Conservation (phyloP, 2,797 vertebrate species). For the Cyprinodon diabolis region DNA sequence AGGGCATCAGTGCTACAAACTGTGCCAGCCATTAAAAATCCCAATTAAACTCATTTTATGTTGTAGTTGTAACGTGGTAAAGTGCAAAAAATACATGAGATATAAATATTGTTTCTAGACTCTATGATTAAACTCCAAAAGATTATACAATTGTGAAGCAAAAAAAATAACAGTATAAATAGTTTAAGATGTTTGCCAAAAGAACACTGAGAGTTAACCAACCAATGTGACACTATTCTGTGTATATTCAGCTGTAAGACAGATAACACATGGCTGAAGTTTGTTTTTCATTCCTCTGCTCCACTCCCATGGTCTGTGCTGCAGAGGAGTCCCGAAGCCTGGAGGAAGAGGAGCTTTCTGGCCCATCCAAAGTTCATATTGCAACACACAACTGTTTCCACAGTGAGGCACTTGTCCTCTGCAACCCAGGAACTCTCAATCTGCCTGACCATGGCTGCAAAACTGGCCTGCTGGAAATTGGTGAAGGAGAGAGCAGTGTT, state of each 20-base stretch:
- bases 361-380: slow-evolving; percentile 9
- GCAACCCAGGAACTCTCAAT: slow-evolving; percentile 66
- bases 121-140: neutral
- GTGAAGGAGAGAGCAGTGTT: neutral
- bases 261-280: slow-evolving; percentile 31
- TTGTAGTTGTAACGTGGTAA: neutral
- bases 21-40: neutral
- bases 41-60: neutral
- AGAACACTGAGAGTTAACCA: neutral
- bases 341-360: slow-evolving; percentile 19
- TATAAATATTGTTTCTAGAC: neutral
- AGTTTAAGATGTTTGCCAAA: neutral
- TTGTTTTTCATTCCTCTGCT: slow-evolving; percentile 66
- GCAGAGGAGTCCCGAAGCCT: slow-evolving; percentile 30
- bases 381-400: slow-evolving; percentile 28
- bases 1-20: too few relatives aligned
- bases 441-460: slow-evolving; percentile 29
- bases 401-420: slow-evolving; percentile 62
- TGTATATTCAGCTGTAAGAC: slow-evolving; percentile 63
- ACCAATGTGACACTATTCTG: slow-evolving; percentile 3
- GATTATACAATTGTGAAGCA: neutral
- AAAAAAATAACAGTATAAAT: neutral
- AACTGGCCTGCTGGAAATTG: neutral
- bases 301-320: slow-evolving; percentile 45
- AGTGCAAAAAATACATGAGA: neutral